A percentile compares a stretch with the other conserved stretches of the same genome.
These are phyloP conservation scores for Chaetoderma sp. DNA, from an alignment of 2,888 invertebrate species.

Conservation along the genomic window DNA sequence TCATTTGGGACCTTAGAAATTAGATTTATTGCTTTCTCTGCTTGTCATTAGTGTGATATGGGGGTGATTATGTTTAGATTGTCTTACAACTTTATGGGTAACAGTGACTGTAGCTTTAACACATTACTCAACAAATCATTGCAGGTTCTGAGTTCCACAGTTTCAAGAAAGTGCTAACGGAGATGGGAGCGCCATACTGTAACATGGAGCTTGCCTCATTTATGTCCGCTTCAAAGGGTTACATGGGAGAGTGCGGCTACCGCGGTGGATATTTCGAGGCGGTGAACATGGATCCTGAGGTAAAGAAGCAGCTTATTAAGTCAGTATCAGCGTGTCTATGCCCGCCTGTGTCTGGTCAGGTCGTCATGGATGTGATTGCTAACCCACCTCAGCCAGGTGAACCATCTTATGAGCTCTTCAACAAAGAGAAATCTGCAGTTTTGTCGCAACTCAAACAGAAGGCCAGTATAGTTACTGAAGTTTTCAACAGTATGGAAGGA, in stretches of 20 bases:
- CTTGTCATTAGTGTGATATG: too few relatives aligned
- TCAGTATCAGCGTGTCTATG: conserved; percentile 94
- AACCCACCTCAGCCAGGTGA: conserved; percentile 88
- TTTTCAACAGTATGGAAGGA: conserved; percentile 92
- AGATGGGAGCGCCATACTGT: conserved; percentile 90
- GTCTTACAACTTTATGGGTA: too few relatives aligned
- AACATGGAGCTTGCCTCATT: conserved; percentile 92
- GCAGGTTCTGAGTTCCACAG: conserved; percentile 88
- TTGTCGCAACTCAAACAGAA: conserved; percentile 81
- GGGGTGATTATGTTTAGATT: too few relatives aligned
- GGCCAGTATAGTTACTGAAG: conserved; percentile 86
- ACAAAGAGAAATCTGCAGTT: conserved; percentile 79
- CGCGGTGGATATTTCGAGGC: conserved; percentile 96
- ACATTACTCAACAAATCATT: too few relatives aligned
- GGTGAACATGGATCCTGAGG: conserved; percentile 85
- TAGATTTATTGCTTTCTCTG: too few relatives aligned
- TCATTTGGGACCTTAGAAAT: too few relatives aligned
- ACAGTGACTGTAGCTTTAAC: too few relatives aligned
- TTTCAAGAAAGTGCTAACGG: conserved; percentile 91
- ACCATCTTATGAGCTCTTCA: conserved; percentile 78
- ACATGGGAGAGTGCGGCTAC: conserved; percentile 84
- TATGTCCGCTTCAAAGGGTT: conserved; percentile 95
- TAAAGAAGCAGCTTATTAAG: conserved; percentile 85
- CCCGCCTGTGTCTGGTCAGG: conserved; percentile 89
- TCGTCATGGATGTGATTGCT: conserved; percentile 88